Base-by-base conservation (phyloP, 1,140 invertebrate species). In the Cheumatopsyche charites region DNA sequence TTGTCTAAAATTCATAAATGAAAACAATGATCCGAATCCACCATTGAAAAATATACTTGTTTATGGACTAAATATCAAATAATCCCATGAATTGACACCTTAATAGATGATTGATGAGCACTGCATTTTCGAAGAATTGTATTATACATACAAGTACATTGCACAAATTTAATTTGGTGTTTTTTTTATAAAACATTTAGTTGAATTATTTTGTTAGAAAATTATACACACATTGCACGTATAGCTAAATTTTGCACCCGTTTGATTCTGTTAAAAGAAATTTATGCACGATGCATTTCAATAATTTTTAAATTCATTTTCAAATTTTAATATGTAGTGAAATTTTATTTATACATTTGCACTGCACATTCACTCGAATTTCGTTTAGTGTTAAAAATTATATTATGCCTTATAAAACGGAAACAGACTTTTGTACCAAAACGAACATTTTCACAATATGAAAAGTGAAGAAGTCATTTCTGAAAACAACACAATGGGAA, bases 51-150 rank as follows among this genome's bases (percentile, higher is more conserved):
- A 5, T 15, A 61, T 61, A 19, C 7, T 52, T 69, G 29, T 61
- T 9, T 26, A 29, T 70, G n/a, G n/a, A n/a, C n/a, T n/a, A n/a
- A n/a, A n/a, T n/a, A n/a, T n/a, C n/a, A n/a, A n/a, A 70, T 62
- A 62, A 36, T 45, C 12, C 21, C 43, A 62, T 70, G 36, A 62
- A 62, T 26, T 29, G 2, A 70, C 36, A 26, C 23, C 41, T 62
- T 25, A n/a, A 62, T 61, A 71, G 26, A 62, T 36, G 74, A 52
- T 17, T 68, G 19, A 75, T 73, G 68, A 70, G 74, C 74, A 75
- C 74, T 75, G 74, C 74, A 75, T 75, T 75, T 75, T 75, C 74
- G 70, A 71, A 61, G 23, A 25, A 73, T 58, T 47, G 43, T 69
- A n/a, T 68, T 69, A 58, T 66, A 72, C 70, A 15, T 52, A 15